These are phyloP conservation scores for Graptemys geographica DNA, from an alignment of 2,797 vertebrate genomes.

Conservation along the genomic window DNA sequence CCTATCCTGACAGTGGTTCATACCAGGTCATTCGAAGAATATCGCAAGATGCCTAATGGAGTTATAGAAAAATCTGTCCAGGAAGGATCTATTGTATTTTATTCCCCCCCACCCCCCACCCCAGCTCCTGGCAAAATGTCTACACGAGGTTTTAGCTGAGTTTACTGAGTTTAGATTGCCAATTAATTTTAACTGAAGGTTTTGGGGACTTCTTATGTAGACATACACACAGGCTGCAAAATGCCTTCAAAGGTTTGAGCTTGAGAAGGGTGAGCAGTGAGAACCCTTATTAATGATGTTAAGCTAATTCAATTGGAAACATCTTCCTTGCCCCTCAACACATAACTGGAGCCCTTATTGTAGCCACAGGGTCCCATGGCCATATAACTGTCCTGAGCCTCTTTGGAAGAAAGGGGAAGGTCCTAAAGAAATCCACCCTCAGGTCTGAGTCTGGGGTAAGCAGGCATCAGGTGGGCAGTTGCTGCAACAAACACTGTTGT, in stretches of 20 bases:
- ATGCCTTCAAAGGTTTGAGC: neutral
- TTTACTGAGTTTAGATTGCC: neutral
- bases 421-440: neutral
- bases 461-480: neutral
- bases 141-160: neutral
- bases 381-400: neutral
- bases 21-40: neutral
- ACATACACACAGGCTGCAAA: neutral
- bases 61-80: neutral
- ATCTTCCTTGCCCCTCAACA: neutral
- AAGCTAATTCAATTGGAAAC: neutral
- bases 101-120: fast-evolving
- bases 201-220: neutral
- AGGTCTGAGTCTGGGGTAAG: neutral
- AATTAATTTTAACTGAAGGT: neutral
- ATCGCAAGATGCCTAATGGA: neutral
- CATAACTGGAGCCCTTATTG: too few relatives aligned
- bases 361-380: too few relatives aligned
- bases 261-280: neutral
- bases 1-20: neutral
- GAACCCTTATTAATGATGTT: neutral
- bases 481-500: neutral
- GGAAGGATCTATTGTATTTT: too few relatives aligned
- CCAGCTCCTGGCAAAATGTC: neutral
- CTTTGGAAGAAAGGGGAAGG: neutral